phyloP scores from a whole-genome alignment of 2,888 invertebrate genomes.

The Physocephala rufipes region DNA sequence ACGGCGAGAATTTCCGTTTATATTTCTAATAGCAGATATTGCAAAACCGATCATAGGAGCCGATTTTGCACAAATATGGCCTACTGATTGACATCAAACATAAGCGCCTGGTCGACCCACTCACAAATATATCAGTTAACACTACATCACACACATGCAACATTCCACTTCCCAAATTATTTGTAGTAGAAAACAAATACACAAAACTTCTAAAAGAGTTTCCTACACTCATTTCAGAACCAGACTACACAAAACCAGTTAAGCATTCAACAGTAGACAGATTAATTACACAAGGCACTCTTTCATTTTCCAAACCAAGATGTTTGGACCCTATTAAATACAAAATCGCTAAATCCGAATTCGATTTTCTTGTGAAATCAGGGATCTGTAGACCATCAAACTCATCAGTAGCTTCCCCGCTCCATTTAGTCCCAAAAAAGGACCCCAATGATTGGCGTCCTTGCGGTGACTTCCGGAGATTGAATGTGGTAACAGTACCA shows the following conservation, averaged over 20 bases:
- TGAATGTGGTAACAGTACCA: too few species aligned
- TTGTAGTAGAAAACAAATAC: slow-evolving; percentile 13
- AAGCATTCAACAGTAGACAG: slow-evolving; percentile 22
- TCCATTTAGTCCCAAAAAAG: slow-evolving; percentile 21
- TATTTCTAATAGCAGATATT: slow-evolving; percentile 27
- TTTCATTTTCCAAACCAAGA: slow-evolving; percentile 23
- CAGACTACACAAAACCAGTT: slow-evolving; percentile 20
- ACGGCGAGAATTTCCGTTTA: neutral
- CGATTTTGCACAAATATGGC: slow-evolving; percentile 27
- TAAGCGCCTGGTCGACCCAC: slow-evolving; percentile 6
- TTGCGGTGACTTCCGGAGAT: too few species aligned
- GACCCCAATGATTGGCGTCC: too few species aligned
- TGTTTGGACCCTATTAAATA: neutral
- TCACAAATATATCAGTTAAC: slow-evolving; percentile 10
- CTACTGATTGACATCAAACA: slow-evolving; percentile 21
- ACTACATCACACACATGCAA: neutral
- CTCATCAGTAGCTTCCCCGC: slow-evolving; percentile 5
- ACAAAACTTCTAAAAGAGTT: slow-evolving; percentile 14
- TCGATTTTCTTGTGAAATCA: slow-evolving; percentile 7
- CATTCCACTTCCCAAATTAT: slow-evolving; percentile 18
- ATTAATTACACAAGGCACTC: slow-evolving; percentile 9
- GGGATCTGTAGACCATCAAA: slow-evolving; percentile 13
- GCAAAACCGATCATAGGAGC: slow-evolving; percentile 29
- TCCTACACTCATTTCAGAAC: neutral
- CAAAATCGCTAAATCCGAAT: slow-evolving; percentile 10